phyloP scores from a whole-genome alignment of 2,888 invertebrate genomes.

The Nemotelus pantherinus region DNA sequence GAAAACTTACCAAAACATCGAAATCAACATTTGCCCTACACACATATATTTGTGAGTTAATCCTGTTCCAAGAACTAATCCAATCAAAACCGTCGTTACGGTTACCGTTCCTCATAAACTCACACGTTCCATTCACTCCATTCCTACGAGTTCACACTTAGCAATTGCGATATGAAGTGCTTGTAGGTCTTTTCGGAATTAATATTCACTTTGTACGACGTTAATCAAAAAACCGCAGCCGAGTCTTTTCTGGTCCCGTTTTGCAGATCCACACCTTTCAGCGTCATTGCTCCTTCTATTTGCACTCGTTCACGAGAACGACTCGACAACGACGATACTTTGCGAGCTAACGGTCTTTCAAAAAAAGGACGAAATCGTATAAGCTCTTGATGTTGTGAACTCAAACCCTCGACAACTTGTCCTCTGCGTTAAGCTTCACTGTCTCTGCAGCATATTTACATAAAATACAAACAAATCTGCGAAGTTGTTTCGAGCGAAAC shows the following conservation, averaged over 20 bases:
- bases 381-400: not conserved
- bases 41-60: not conserved
- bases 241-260: not conserved
- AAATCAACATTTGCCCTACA: conserved; percentile 2
- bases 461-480: conserved; percentile 24
- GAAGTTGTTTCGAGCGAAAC: conserved; percentile 1
- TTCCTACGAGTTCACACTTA: not conserved
- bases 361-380: not conserved
- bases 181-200: conserved; percentile 22
- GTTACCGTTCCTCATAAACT: no score
- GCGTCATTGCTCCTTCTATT: conserved; percentile 16
- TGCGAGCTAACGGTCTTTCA: no score
- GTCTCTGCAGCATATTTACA: conserved; percentile 10
- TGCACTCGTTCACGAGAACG: not conserved
- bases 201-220: conserved; percentile 29
- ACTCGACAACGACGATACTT: no score
- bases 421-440: not conserved
- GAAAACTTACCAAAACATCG: conserved; percentile 8
- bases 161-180: not conserved
- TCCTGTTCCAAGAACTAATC: no score
- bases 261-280: conserved; percentile 12
- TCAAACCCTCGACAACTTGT: not conserved
- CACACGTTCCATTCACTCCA: no score
- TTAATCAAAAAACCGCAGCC: conserved; percentile 35
- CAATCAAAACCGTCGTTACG: no score